Conservation (phyloP, 2,888 invertebrate genomes). For the Lordiphosa fenestrarum region DNA sequence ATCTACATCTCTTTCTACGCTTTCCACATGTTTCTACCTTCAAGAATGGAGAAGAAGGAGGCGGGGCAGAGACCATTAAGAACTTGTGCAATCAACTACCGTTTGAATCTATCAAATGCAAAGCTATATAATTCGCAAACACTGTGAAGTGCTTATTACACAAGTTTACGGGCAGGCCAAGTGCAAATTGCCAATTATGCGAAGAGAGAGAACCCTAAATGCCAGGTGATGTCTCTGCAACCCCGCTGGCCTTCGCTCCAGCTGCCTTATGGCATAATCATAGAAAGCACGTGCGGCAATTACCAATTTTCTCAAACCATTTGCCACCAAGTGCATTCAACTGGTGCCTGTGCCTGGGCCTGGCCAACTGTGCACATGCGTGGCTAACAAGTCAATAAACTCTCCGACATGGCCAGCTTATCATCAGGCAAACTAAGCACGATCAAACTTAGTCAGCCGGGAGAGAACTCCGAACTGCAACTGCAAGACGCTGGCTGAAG, state of each 20-base stretch:
- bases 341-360: constrained; percentile 13
- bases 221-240: constrained; percentile 3
- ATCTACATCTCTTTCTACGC: neutral
- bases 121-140: constrained; percentile 30
- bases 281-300: constrained; percentile 71
- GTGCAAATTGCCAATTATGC: constrained; percentile 58
- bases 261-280: constrained; percentile 52
- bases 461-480: constrained; percentile 36
- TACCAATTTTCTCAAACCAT: constrained; percentile 53
- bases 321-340: constrained; percentile 59
- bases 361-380: constrained; percentile 65
- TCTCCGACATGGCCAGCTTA: constrained; percentile 25
- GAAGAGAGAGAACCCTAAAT: constrained; percentile 4
- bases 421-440: constrained; percentile 72
- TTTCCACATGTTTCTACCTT: constrained; percentile 5
- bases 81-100: constrained; percentile 50
- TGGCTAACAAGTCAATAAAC: constrained; percentile 72
- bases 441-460: constrained; percentile 46
- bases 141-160: constrained; percentile 36
- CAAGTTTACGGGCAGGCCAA: constrained; percentile 26
- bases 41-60: neutral
- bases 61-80: constrained; percentile 13
- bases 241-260: neutral
- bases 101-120: constrained; percentile 53
- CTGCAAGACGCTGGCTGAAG: constrained; percentile 21